A percentile compares a stretch with the other conserved stretches of the same genome.
Evolutionary conservation across 2,797 vertebrate genomes (phyloP).

Genomic region (Tinamus major): DNA sequence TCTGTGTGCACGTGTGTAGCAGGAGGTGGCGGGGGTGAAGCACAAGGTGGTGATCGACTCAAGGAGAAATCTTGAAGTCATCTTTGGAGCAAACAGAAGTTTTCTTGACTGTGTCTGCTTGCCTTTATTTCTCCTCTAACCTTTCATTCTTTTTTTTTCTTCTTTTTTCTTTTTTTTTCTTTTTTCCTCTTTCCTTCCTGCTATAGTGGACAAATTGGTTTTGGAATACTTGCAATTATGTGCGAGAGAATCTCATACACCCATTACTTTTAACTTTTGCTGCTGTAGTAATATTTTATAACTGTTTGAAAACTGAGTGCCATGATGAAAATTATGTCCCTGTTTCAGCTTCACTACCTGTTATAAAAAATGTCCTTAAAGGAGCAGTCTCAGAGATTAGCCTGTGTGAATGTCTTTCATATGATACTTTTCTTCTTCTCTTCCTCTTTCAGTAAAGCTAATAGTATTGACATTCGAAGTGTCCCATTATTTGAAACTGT

Average conservation of each 20-base stretch:
- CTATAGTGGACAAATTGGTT: background rate
- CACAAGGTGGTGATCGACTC: background rate
- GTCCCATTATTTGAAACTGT: background rate
- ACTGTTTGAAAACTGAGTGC: background rate
- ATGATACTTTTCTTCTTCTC: background rate
- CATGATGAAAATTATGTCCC: background rate
- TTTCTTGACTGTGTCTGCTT: background rate
- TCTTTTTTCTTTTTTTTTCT: too few species aligned
- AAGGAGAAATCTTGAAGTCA: background rate
- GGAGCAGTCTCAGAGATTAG: background rate
- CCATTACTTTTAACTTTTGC: background rate
- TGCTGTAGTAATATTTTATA: background rate
- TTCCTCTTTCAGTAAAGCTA: background rate
- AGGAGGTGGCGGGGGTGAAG: background rate
- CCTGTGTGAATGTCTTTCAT: background rate
- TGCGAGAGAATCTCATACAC: background rate
- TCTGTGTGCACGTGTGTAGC: background rate
- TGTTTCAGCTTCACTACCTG: background rate
- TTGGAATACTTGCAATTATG: background rate
- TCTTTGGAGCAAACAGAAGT: background rate
- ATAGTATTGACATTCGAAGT: constrained; percentile 17
- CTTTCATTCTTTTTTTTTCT: background rate
- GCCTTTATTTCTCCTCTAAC: background rate
- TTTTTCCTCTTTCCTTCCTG: too few species aligned
- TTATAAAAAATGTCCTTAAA: background rate